Percentiles rank a stretch among this genome's conserved stretches.
These are phyloP conservation scores for Pseudorasbora parva DNA, from an alignment of 2,113 vertebrate genomes.

Conservation along the genomic window DNA sequence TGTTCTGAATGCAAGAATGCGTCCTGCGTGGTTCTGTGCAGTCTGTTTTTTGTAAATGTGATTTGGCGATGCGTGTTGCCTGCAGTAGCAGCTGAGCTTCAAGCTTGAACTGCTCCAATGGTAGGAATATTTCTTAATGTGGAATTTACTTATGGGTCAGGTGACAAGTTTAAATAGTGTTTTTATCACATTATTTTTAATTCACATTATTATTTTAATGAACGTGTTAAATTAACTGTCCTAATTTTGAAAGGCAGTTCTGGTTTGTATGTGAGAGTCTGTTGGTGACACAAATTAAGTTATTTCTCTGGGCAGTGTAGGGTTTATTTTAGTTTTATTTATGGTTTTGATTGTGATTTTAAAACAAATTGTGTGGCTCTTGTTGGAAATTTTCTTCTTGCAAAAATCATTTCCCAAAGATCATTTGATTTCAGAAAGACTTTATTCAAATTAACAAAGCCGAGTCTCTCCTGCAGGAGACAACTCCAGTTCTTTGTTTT, in stretches of 20 bases:
- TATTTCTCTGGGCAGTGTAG: neutral
- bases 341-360: too few species aligned
- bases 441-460: too few species aligned
- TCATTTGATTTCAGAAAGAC: too few species aligned
- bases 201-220: neutral
- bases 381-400: too few species aligned
- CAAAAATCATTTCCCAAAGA: too few species aligned
- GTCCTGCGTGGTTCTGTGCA: neutral
- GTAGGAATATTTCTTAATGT: neutral
- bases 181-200: neutral
- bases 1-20: slow-evolving; percentile 13
- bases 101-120: neutral
- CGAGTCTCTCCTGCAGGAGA: too few species aligned
- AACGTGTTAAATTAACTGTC: neutral
- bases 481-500: too few species aligned
- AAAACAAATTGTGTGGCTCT: neutral
- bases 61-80: slow-evolving; percentile 15
- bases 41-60: slow-evolving; percentile 5
- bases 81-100: slow-evolving; percentile 9
- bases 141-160: slow-evolving; percentile 7
- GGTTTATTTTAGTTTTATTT: neutral
- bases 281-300: slow-evolving; percentile 14
- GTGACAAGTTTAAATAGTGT: neutral
- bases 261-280: neutral
- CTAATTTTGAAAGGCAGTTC: slow-evolving; percentile 5